phyloP scores from a whole-genome alignment of 64 coral and sea anemone species.

The Acropora tenuis region DNA sequence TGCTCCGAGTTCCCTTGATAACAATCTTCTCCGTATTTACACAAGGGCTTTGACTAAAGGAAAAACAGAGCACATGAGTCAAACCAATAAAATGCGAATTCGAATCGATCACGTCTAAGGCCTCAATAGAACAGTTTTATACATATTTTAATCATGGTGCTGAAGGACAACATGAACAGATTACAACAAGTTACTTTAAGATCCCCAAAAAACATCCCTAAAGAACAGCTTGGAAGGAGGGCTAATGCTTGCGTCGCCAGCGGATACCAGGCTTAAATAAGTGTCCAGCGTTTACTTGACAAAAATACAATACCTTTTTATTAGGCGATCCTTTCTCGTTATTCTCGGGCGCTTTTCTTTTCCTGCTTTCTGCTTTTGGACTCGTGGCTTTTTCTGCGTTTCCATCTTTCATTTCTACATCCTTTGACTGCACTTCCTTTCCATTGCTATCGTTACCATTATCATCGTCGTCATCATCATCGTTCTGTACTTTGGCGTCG shows the following conservation, averaged over 20 bases:
- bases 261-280: too few species aligned
- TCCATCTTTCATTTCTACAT: background rate
- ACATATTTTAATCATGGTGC: too few species aligned
- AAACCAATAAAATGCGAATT: background rate
- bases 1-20: conserved; percentile 82
- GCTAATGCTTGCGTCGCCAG: too few species aligned
- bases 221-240: too few species aligned
- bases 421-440: conserved; percentile 18
- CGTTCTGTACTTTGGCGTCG: background rate
- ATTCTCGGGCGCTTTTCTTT: conserved; percentile 35
- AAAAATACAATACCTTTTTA: background rate
- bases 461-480: conserved; percentile 23
- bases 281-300: too few species aligned
- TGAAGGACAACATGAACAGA: too few species aligned
- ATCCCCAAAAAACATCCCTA: too few species aligned
- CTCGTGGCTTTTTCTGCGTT: background rate
- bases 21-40: conserved; percentile 92
- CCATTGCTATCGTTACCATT: conserved; percentile 15
- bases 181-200: too few species aligned
- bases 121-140: too few species aligned
- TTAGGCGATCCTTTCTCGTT: background rate
- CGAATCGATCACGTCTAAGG: too few species aligned
- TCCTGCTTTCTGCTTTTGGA: background rate
- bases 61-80: background rate
- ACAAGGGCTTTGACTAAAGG: conserved; percentile 67